Conservation (phyloP, 2,888 invertebrate genomes). For the Acleris laterana region DNA sequence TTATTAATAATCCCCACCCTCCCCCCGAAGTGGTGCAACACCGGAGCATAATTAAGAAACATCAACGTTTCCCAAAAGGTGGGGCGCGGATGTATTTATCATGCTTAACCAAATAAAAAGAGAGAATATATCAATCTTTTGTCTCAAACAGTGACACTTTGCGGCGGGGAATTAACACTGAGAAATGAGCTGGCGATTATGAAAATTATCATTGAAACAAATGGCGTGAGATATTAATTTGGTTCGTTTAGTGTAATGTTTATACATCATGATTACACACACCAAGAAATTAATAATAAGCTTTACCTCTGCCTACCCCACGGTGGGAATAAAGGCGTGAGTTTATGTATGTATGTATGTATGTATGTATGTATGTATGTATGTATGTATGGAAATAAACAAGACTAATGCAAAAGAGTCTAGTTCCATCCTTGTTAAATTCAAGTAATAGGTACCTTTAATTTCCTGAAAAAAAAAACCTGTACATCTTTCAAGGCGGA, state of each 20-base stretch:
- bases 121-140: conserved; percentile 79
- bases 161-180: conserved; percentile 68
- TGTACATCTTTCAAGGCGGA: too few species aligned
- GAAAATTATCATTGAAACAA: conserved; percentile 74
- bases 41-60: conserved; percentile 33
- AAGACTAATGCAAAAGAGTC: too few species aligned
- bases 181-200: conserved; percentile 73
- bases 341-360: too few species aligned
- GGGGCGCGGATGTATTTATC: conserved; percentile 65
- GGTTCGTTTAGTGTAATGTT: background rate
- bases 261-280: too few species aligned
- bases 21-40: conserved; percentile 25
- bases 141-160: conserved; percentile 59
- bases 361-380: too few species aligned
- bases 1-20: conserved; percentile 12
- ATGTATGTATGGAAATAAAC: too few species aligned
- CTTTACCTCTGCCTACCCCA: too few species aligned
- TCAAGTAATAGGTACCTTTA: too few species aligned
- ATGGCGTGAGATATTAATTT: conserved; percentile 14
- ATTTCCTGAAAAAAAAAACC: too few species aligned
- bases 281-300: too few species aligned
- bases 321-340: too few species aligned
- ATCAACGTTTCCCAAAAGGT: conserved; percentile 37
- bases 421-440: too few species aligned
- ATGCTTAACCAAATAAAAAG: conserved; percentile 75